phyloP scores from a whole-genome alignment of 2,888 invertebrate species.

The Polietes domitor region DNA sequence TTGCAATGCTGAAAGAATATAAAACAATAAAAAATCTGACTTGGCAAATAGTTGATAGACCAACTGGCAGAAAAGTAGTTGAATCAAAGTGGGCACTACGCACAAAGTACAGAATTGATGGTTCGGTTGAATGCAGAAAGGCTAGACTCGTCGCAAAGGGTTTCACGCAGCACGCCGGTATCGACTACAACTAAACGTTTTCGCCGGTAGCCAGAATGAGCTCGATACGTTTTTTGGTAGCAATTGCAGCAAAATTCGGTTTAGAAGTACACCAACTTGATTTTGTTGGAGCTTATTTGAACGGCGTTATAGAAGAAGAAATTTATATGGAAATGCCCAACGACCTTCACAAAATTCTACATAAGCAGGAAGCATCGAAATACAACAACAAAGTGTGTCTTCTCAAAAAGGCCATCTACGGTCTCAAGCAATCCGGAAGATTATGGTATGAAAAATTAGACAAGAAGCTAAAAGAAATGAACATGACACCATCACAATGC shows the following conservation, averaged over 20 bases:
- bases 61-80: slow-evolving; percentile 51
- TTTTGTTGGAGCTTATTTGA: slow-evolving; percentile 47
- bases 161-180: slow-evolving; percentile 39
- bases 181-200: slow-evolving; percentile 43
- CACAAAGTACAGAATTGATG: slow-evolving; percentile 65
- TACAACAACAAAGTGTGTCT: slow-evolving; percentile 53
- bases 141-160: slow-evolving; percentile 64
- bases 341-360: slow-evolving; percentile 46
- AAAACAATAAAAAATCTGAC: slow-evolving; percentile 55
- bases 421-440: slow-evolving; percentile 64
- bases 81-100: slow-evolving; percentile 35
- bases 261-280: slow-evolving; percentile 46
- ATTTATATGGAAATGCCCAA: slow-evolving; percentile 46
- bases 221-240: slow-evolving; percentile 67
- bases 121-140: slow-evolving; percentile 69
- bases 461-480: slow-evolving; percentile 59
- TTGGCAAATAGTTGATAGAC: slow-evolving; percentile 58
- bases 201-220: slow-evolving; percentile 48
- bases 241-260: slow-evolving; percentile 60
- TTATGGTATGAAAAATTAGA: slow-evolving; percentile 24
- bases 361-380: slow-evolving; percentile 37
- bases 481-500: slow-evolving; percentile 53
- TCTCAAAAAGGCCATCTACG: slow-evolving; percentile 66
- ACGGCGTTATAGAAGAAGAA: slow-evolving; percentile 46
- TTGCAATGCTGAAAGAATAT: slow-evolving; percentile 55